Evolutionary conservation across 2,797 vertebrate genomes (phyloP), one percentile per base, ranked within the genome.

Genomic region (Atherinosoma microstoma): DNA sequence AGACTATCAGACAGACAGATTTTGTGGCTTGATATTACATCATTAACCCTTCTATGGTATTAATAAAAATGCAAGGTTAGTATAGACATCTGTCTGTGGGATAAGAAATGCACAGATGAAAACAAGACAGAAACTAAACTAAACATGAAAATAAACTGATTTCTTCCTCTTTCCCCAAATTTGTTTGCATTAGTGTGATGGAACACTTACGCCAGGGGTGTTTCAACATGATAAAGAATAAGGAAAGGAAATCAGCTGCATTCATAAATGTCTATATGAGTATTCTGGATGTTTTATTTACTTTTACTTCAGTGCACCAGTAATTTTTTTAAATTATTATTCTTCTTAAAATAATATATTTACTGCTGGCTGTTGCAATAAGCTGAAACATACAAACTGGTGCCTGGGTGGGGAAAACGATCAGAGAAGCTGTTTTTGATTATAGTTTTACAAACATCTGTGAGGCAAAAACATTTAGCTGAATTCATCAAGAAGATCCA

Each of bases 1-100:
- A 68, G 58, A n/a, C 45, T 36, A 64, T 62, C 60, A 76, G 64
- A 65, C 58, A 45, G 42, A 80, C 27, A 73, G 42, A 58, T n/a
- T 78, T 60, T 29, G 6, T 72, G 29, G 29, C 16, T 60, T 56
- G 36, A 69, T 35, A 68, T 75, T 22, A 36, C 24, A 70, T 61
- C 58, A 27, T 64, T 53, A 24, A 12, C 47, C 54, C 13, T 15
- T 40, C 29, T 45, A 65, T 2, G 1, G 47, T 66, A 20, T 42
- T 30, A 69, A 60, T 45, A 63, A 47, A 64, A 24, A 79, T 62
- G 18, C 11, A 34, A 42, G 1, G 6, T 59, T 58, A 32, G 13
- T 54, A 35, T 8, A 30, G 2, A 2, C 1, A 3, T 32, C n/a
- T 72, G 18, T 58, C 16, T n/a, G 47, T 56, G n/a, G 24, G 12